These are phyloP conservation scores for Athalia rosae DNA, from an alignment of 2,888 invertebrate genomes.

Conservation along the genomic window DNA sequence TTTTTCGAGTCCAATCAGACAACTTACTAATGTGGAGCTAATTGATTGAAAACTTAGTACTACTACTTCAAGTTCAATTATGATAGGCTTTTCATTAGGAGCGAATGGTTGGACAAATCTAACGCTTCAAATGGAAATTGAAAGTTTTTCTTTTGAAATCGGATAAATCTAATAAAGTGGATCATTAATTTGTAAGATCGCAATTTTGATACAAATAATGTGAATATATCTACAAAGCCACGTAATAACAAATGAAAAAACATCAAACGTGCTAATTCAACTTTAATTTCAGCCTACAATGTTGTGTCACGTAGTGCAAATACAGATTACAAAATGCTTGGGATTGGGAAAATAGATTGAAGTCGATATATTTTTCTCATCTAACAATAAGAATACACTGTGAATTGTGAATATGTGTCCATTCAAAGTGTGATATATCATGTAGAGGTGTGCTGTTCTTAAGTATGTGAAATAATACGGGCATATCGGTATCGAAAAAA, in stretches of 20 bases:
- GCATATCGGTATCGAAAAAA: constrained; percentile 22
- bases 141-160: neutral
- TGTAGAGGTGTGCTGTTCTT: constrained; percentile 33
- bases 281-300: constrained; percentile 40
- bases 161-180: neutral
- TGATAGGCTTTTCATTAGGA: neutral
- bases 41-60: neutral
- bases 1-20: constrained; percentile 12
- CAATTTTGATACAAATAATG: constrained; percentile 5
- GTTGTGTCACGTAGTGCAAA: constrained; percentile 50
- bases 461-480: constrained; percentile 12
- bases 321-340: constrained; percentile 48
- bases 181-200: neutral
- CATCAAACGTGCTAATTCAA: constrained; percentile 43
- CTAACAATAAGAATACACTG: neutral
- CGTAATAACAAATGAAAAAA: constrained; percentile 24
- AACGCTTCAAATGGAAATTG: constrained; percentile 17
- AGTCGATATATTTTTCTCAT: neutral
- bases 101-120: constrained; percentile 8
- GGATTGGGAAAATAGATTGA: constrained; percentile 20
- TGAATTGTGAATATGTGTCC: constrained; percentile 16
- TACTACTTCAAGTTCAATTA: neutral
- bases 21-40: neutral
- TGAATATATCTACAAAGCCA: constrained; percentile 32
- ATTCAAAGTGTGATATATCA: constrained; percentile 22